Base-by-base conservation (phyloP, 2,113 vertebrate species). In the Nothocercus nigrocapillus region DNA sequence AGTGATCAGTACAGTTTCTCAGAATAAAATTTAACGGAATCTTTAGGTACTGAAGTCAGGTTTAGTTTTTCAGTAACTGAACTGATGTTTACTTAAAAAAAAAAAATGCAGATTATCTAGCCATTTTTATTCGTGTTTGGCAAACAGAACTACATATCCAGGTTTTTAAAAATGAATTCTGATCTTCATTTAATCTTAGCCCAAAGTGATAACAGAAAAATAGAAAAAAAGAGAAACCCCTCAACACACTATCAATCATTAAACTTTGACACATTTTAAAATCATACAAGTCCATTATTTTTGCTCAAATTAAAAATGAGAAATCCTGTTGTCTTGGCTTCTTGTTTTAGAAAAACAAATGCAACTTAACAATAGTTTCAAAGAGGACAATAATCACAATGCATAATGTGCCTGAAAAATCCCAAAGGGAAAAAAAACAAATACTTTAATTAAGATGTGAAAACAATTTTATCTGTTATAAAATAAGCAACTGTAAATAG, bases 141-240 rank as follows among this genome's bases (percentile, higher is more conserved):
- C 51, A 30, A 87, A 36, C 4, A 0, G 0, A 51, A 17, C 12
- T 59, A 17, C 5, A 30, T 15, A 69, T 51, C 3, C 7, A 56
- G 8, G 13, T 93, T 91, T 69, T 82, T 77, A 27, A 3, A 81
- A 67, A 84, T 14, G 38, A 62, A 73, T 28, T 59, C 25, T 69
- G 1, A 1, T 51, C 47, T 74, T 73, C 30, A 27, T 85, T 64
- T 73, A 63, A 42, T 75, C 45, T 77, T 54, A 83, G 15, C 12
- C 53, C 22, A 79, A 45, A 11, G 3, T 67, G 3, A 9, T 89
- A 77, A 69, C 14, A 27, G 22, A 30, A 56, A 78, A 59, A 64
- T 66, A 34, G 2, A 19, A 53, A 56, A 61, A 11, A 42, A 62
- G 51, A 36, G 10, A 53, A 25, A 42, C 49, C 18, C 54, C 20